These are phyloP conservation scores for Caenorhabditis sulstoni DNA, from an alignment of 2,888 invertebrate species.

Conservation along the genomic window DNA sequence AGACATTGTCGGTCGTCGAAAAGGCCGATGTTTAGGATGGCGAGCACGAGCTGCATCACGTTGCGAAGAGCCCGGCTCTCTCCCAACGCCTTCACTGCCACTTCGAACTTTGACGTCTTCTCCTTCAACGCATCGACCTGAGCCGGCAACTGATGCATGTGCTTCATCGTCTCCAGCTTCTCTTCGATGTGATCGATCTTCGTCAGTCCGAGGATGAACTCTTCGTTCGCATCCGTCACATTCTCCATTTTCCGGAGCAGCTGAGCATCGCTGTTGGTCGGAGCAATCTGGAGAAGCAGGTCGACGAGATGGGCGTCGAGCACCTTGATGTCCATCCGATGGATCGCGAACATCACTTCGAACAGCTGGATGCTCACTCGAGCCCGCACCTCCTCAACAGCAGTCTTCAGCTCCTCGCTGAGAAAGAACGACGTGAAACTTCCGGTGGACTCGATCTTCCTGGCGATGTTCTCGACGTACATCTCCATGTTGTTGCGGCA, in stretches of 20 bases:
- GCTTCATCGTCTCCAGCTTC: conserved; percentile 72
- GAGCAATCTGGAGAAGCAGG: conserved; percentile 50
- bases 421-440: conserved; percentile 11
- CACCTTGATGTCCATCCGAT: conserved; percentile 61
- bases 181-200: conserved; percentile 76
- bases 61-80: conserved; percentile 62
- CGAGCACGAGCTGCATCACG: conserved; percentile 56
- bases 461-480: conserved; percentile 49
- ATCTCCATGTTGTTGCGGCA: conserved; percentile 47
- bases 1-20: conserved; percentile 54
- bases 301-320: conserved; percentile 41
- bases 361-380: conserved; percentile 69
- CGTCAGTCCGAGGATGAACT: conserved; percentile 66
- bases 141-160: conserved; percentile 69
- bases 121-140: conserved; percentile 33
- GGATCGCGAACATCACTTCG: conserved; percentile 77
- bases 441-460: conserved; percentile 39
- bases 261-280: conserved; percentile 57
- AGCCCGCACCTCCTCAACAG: conserved; percentile 60
- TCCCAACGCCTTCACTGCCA: conserved; percentile 21
- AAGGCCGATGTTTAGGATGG: conserved; percentile 52
- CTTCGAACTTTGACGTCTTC: conserved; percentile 32
- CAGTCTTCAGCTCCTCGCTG: conserved; percentile 12
- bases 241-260: conserved; percentile 48
- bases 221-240: conserved; percentile 41